Conservation (phyloP, 53 echinoderm and acorn worm genomes). For the Antedon mediterranea region DNA sequence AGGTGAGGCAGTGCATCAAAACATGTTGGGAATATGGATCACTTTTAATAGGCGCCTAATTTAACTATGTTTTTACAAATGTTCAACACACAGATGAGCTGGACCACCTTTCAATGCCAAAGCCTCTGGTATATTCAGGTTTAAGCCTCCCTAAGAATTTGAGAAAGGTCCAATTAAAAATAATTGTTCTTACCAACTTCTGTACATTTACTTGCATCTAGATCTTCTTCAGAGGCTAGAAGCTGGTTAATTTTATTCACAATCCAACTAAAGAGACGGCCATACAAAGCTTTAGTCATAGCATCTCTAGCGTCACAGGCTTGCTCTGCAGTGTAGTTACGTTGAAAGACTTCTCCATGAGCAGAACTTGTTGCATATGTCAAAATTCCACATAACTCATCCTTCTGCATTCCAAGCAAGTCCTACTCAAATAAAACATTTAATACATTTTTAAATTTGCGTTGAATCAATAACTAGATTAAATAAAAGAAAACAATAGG, state of each 20-base stretch:
- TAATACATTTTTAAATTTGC: background rate
- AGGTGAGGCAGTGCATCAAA: too few relatives aligned
- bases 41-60: too few relatives aligned
- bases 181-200: slow-evolving; percentile 58
- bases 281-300: slow-evolving; percentile 77
- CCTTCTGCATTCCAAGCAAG: slow-evolving; percentile 47
- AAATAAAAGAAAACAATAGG: background rate
- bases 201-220: slow-evolving; percentile 29
- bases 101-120: too few relatives aligned
- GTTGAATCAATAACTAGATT: background rate
- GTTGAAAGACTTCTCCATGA: slow-evolving; percentile 61
- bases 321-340: slow-evolving; percentile 86
- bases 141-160: too few relatives aligned
- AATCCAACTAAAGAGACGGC: slow-evolving; percentile 95
- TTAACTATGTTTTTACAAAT: too few relatives aligned
- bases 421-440: slow-evolving; percentile 27
- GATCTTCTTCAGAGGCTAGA: slow-evolving; percentile 62
- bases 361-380: slow-evolving; percentile 66
- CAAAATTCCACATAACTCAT: slow-evolving; percentile 46
- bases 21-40: too few relatives aligned
- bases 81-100: too few relatives aligned
- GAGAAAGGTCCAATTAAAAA: too few relatives aligned
- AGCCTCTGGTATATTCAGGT: too few relatives aligned
- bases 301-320: slow-evolving; percentile 89
- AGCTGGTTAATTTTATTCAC: slow-evolving; percentile 96